A percentile compares a stretch with the other conserved stretches of the same genome.
Conservation (phyloP, 1,140 invertebrate genomes). For the Gyrodactylus bullatarudis region DNA sequence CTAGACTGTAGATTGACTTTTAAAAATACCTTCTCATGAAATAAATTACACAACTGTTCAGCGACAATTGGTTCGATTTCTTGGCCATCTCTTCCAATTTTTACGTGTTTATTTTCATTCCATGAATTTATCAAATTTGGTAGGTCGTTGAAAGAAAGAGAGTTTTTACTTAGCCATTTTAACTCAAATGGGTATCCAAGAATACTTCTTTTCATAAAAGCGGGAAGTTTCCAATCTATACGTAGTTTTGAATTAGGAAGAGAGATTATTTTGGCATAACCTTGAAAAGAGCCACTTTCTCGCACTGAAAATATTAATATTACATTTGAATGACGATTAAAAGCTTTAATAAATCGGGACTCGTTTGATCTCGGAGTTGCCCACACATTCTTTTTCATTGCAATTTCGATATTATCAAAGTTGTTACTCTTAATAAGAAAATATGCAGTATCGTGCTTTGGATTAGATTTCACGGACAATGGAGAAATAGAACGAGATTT, state of each 20-base stretch:
- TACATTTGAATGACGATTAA: slow-evolving; percentile 55
- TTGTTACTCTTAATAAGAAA: slow-evolving; percentile 94
- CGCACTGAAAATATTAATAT: slow-evolving; percentile 80
- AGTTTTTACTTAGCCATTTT: slow-evolving; percentile 54
- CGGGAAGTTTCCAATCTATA: background rate
- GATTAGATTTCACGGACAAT: slow-evolving; percentile 19
- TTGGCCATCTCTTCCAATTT: slow-evolving; percentile 80
- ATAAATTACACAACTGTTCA: background rate
- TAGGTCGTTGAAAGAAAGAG: slow-evolving; percentile 54
- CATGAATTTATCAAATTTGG: slow-evolving; percentile 77
- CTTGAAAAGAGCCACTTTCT: slow-evolving; percentile 51
- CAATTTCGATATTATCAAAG: slow-evolving; percentile 64
- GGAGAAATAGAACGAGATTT: background rate
- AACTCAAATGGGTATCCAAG: slow-evolving; percentile 37
- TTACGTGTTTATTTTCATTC: slow-evolving; percentile 91
- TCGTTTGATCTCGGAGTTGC: slow-evolving; percentile 84
- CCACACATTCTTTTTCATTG: slow-evolving; percentile 72
- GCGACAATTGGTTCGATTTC: slow-evolving; percentile 13
- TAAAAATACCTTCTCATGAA: background rate
- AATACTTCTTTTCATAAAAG: background rate
- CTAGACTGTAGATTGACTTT: no score
- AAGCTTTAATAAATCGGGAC: slow-evolving; percentile 67
- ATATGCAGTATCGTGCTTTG: slow-evolving; percentile 68
- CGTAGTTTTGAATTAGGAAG: background rate
- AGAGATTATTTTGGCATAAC: background rate